Conservation (phyloP, 1,140 invertebrate genomes). For the Euglossa dilemma region DNA sequence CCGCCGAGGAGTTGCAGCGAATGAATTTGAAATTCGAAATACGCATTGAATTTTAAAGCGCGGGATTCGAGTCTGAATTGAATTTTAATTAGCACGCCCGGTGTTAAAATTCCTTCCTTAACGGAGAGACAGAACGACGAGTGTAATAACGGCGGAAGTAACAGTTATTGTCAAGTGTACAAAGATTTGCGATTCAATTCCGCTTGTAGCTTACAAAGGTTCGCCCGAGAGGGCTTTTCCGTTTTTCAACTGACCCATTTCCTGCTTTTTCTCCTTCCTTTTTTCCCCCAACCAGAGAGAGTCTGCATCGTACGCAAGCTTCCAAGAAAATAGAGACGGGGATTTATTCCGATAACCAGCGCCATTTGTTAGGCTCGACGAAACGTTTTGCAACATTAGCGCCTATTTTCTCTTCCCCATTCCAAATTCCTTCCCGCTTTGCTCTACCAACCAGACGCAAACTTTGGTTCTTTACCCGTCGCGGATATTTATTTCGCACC, state of each 20-base stretch:
- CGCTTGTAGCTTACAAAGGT: neutral
- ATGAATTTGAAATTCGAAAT: neutral
- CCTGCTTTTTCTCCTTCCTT: no score
- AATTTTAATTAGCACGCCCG: neutral
- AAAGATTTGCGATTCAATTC: neutral
- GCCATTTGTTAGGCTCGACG: neutral
- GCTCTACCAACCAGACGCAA: neutral
- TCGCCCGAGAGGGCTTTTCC: neutral
- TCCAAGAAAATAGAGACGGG: constrained; percentile 6
- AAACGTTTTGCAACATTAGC: constrained; percentile 1
- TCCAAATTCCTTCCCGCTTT: neutral
- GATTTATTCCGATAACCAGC: constrained; percentile 14
- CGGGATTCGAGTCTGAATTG: no score
- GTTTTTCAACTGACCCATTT: constrained; percentile 15
- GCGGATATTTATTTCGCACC: no score
- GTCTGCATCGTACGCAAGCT: neutral
- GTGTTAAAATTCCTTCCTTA: neutral
- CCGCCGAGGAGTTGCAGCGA: neutral
- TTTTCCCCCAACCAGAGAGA: neutral
- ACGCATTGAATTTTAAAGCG: neutral
- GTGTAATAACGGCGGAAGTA: neutral
- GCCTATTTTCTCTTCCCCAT: neutral
- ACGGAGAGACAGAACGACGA: neutral
- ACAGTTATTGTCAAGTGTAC: neutral
- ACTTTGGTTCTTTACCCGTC: neutral